A percentile compares a stretch with the other conserved stretches of the same genome.
phyloP scores from a whole-genome alignment of 2,888 invertebrate species.

The Drosophila heteroneura region DNA sequence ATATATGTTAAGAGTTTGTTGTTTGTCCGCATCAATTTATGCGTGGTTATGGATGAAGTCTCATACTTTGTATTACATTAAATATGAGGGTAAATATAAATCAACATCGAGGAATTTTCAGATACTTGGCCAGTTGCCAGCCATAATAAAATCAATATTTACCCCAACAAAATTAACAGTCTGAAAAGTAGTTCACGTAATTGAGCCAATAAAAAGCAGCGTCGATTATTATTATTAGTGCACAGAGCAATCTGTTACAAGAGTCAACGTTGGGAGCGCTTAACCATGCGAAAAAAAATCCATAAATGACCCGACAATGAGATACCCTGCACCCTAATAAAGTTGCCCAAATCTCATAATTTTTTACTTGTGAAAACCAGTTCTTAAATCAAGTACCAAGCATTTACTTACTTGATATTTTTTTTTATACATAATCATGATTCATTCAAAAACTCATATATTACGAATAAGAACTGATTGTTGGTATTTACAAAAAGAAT shows the following conservation, averaged over 20 bases:
- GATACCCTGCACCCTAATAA: background rate
- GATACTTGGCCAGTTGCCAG: slow-evolving; percentile 44
- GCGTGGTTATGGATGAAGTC: slow-evolving; percentile 4
- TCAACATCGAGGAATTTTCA: background rate
- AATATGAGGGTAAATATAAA: slow-evolving; percentile 18
- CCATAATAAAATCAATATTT: slow-evolving; percentile 65
- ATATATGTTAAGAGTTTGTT: slow-evolving; percentile 44
- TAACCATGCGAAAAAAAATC: background rate
- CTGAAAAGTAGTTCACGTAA: slow-evolving; percentile 40
- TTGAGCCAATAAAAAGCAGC: slow-evolving; percentile 60
- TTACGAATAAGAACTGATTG: background rate
- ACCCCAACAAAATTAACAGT: slow-evolving; percentile 53
- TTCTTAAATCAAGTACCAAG: background rate
- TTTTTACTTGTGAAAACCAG: too few species aligned
- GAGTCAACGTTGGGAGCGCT: slow-evolving; percentile 16
- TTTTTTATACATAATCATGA: too few species aligned
- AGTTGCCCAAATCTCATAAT: background rate
- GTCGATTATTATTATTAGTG: slow-evolving; percentile 37
- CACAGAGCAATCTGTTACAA: slow-evolving; percentile 24
- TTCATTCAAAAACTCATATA: too few species aligned
- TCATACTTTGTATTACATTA: background rate
- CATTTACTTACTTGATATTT: background rate
- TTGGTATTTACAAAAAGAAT: too few species aligned
- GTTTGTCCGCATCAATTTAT: slow-evolving; percentile 2
- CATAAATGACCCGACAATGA: background rate